Conservation (phyloP, 2,797 vertebrate genomes). For the Takifugu rubripes region DNA sequence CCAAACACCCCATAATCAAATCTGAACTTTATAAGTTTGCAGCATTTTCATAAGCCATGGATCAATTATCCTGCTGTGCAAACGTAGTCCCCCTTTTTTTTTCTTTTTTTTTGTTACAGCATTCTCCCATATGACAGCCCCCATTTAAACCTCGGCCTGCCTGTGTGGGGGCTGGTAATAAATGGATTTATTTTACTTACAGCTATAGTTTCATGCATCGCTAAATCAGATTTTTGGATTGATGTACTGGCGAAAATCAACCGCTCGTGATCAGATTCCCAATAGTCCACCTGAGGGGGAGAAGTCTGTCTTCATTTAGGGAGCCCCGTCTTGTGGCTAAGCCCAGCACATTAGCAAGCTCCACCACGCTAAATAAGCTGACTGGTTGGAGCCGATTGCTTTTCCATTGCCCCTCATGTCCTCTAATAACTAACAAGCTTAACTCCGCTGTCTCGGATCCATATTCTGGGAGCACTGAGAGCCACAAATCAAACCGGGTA, state of each 20-base stretch:
- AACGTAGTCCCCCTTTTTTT: no score
- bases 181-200: constrained; percentile 58
- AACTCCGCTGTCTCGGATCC: constrained; percentile 26
- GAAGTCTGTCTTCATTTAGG: constrained; percentile 53
- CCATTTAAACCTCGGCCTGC: background rate
- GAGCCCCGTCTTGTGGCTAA: constrained; percentile 32
- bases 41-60: no score
- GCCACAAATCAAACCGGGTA: background rate
- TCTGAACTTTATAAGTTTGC: no score
- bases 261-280: constrained; percentile 50
- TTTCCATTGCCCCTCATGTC: constrained; percentile 36
- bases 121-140: constrained; percentile 2
- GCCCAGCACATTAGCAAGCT: constrained; percentile 54
- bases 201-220: constrained; percentile 53
- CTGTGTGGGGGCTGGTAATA: constrained; percentile 13
- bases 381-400: constrained; percentile 31
- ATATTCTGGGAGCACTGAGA: constrained; percentile 23
- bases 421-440: constrained; percentile 33
- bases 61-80: no score
- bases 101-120: background rate
- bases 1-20: no score
- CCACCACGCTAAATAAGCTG: constrained; percentile 23
- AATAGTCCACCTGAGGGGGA: constrained; percentile 55
- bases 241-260: constrained; percentile 52
- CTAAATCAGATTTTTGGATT: constrained; percentile 47